Evolutionary conservation across 2,797 vertebrate species (phyloP).

Genomic region (Anableps anableps): DNA sequence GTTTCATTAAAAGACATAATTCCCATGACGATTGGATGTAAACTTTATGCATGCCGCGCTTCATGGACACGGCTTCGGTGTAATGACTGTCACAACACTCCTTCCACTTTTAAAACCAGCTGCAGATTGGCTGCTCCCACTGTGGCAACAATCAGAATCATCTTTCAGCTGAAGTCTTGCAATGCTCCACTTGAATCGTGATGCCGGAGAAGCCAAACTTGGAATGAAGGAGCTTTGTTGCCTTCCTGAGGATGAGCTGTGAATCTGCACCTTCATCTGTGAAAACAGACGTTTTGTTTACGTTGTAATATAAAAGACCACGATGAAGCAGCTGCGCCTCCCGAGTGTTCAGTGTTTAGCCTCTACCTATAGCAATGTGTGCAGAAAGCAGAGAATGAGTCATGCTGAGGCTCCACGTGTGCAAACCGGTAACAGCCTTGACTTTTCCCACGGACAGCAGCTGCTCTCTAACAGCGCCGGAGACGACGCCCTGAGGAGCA

Average conservation of each 20-base stretch:
- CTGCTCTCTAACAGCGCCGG: constrained; percentile 73
- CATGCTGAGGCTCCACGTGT: constrained; percentile 87
- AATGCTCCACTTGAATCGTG: constrained; percentile 88
- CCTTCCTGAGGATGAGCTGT: constrained; percentile 79
- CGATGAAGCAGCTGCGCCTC: neutral
- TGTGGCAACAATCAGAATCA: constrained; percentile 1
- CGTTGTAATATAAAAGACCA: neutral
- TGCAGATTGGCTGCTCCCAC: neutral
- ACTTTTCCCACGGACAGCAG: constrained; percentile 85
- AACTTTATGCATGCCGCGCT: neutral
- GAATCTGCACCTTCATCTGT: constrained; percentile 79
- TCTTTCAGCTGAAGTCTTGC: constrained; percentile 60
- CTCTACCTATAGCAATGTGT: constrained; percentile 84
- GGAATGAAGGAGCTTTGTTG: constrained; percentile 79
- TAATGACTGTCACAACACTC: neutral
- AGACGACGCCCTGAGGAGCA: constrained; percentile 71
- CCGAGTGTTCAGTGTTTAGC: constrained; percentile 6
- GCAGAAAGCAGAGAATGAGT: constrained; percentile 80
- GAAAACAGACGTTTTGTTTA: constrained; percentile 17
- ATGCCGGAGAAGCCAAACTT: constrained; percentile 83
- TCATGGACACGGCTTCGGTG: neutral
- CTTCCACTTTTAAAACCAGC: neutral
- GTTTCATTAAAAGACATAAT: neutral
- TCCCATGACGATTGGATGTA: neutral
- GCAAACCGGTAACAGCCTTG: constrained; percentile 80